These are phyloP conservation scores for Genyomyrus donnyi DNA, from an alignment of 2,113 vertebrate species.

Conservation along the genomic window DNA sequence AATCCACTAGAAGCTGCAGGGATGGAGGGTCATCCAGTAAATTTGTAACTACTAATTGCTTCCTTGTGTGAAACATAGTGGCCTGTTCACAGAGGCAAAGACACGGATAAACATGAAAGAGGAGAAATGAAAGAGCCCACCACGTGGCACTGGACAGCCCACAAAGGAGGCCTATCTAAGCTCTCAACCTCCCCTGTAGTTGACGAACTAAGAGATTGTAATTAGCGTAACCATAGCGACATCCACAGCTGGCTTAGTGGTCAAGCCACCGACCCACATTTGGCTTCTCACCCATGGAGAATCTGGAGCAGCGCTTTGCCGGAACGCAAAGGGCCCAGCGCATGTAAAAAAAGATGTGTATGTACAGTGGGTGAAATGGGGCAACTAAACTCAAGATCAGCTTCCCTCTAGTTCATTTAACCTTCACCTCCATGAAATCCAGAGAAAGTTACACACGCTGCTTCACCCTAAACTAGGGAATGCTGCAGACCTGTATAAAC, in stretches of 20 bases:
- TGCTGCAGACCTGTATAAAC: background rate
- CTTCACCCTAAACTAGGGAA: background rate
- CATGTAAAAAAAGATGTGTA: background rate
- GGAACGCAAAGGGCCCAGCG: background rate
- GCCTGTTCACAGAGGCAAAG: constrained; percentile 29
- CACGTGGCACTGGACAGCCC: background rate
- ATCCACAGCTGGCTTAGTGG: constrained; percentile 36
- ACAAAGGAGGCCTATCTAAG: constrained; percentile 16
- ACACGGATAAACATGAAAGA: constrained; percentile 47
- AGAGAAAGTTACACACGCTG: background rate
- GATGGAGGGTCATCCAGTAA: constrained; percentile 1
- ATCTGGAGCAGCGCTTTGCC: constrained; percentile 9
- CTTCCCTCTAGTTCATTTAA: background rate
- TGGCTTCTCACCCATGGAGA: constrained; percentile 10
- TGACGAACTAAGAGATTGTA: constrained; percentile 53
- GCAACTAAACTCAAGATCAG: background rate
- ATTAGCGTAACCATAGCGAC: constrained; percentile 54
- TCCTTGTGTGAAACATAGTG: constrained; percentile 38
- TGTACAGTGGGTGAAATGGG: background rate
- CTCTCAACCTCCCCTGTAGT: constrained; percentile 53
- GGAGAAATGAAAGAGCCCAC: constrained; percentile 9
- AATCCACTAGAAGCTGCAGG: background rate
- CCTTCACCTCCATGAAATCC: background rate
- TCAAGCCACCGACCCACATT: constrained; percentile 16
- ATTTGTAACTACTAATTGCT: constrained; percentile 44